A percentile compares a stretch with the other conserved stretches of the same genome.
Conservation (phyloP, 2,888 invertebrate genomes). For the Gymnoscelis rufifasciata region DNA sequence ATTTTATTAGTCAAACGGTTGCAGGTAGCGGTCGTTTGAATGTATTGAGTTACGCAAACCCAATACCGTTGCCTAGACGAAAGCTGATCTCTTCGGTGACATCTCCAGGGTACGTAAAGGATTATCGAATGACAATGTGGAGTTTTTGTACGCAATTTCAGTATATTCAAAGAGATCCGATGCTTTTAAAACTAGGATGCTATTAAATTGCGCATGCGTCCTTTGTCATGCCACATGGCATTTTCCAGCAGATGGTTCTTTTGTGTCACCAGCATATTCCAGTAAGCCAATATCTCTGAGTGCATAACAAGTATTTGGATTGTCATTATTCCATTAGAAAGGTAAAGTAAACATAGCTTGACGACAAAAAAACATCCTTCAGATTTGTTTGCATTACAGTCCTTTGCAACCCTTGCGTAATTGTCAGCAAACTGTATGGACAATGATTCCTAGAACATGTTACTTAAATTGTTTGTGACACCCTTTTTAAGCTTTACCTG, state of each 20-base stretch:
- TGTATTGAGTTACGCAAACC: constrained; percentile 77
- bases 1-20: constrained; percentile 38
- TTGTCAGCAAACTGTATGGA: too few relatives aligned
- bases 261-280: constrained; percentile 52
- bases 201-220: constrained; percentile 77
- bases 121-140: constrained; percentile 76
- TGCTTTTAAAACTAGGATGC: constrained; percentile 69
- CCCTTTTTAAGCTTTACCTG: too few relatives aligned
- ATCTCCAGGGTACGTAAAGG: constrained; percentile 74
- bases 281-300: constrained; percentile 48
- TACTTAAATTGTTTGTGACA: too few relatives aligned
- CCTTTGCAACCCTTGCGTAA: too few relatives aligned
- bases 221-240: constrained; percentile 72
- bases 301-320: constrained; percentile 13
- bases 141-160: constrained; percentile 63
- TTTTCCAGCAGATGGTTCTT: constrained; percentile 72
- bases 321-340: constrained; percentile 9
- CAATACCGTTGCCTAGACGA: constrained; percentile 70
- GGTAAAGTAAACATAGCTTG: background rate
- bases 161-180: constrained; percentile 58
- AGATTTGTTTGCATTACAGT: background rate
- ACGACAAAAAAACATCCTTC: background rate
- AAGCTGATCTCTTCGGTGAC: constrained; percentile 77
- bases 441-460: too few relatives aligned
- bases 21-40: constrained; percentile 35